A percentile compares a stretch with the other conserved stretches of the same genome.
phyloP scores from a whole-genome alignment of 2,888 invertebrate genomes.

The Ornithoptera priamus region DNA sequence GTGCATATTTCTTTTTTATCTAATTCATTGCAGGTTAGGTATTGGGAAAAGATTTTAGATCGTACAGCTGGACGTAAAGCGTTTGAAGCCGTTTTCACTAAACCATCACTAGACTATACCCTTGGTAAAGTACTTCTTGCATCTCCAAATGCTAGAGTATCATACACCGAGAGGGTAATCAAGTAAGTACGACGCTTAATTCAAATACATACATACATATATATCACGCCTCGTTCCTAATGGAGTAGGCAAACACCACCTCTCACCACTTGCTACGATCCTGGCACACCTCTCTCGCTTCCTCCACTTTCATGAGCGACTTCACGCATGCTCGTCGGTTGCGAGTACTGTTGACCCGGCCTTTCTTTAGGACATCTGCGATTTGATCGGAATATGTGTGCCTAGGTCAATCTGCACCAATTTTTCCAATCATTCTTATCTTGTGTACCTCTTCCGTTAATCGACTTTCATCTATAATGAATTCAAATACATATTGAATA shows the following conservation, averaged over 20 bases:
- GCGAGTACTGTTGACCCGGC: too few relatives aligned
- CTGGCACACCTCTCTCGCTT: too few relatives aligned
- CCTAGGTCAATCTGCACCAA: too few relatives aligned
- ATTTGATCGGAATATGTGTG: too few relatives aligned
- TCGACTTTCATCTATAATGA: not conserved
- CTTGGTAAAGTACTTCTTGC: slow-evolving; percentile 90
- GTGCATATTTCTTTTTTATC: slow-evolving; percentile 15
- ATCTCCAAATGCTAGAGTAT: slow-evolving; percentile 86
- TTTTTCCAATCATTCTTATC: too few relatives aligned
- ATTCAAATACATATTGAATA: not conserved
- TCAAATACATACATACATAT: not conserved
- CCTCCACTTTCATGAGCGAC: too few relatives aligned
- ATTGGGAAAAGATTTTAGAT: slow-evolving; percentile 92
- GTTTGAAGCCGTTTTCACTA: slow-evolving; percentile 88
- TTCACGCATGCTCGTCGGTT: too few relatives aligned
- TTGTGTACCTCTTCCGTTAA: too few relatives aligned
- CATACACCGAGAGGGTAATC: slow-evolving; percentile 89
- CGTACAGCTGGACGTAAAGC: slow-evolving; percentile 90
- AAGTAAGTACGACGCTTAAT: slow-evolving; percentile 59
- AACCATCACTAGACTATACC: slow-evolving; percentile 80
- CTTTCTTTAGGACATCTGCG: too few relatives aligned
- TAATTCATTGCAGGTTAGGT: slow-evolving; percentile 83
- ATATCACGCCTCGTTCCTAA: too few relatives aligned
- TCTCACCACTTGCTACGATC: too few relatives aligned
- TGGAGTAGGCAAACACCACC: too few relatives aligned